phyloP scores from a whole-genome alignment of 1,140 invertebrate species.

The Pristionchus pacificus region DNA sequence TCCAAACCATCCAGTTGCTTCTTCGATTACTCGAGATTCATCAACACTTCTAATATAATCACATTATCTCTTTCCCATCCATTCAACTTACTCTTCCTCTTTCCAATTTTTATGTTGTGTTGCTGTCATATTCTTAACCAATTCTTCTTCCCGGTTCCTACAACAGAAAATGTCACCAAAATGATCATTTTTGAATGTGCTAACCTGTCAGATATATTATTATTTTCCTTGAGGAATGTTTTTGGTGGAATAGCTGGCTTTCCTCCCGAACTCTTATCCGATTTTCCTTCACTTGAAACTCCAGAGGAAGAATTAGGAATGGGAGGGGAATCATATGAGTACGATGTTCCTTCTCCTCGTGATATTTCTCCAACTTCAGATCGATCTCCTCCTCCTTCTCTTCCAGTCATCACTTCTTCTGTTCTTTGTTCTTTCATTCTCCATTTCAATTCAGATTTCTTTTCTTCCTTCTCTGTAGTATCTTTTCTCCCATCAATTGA shows the following conservation, averaged over 20 bases:
- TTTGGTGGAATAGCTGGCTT: not conserved
- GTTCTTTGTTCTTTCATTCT: slow-evolving; percentile 13
- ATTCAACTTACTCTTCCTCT: too few species aligned
- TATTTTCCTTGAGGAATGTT: not conserved
- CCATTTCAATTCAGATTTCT: too few species aligned
- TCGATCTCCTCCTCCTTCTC: slow-evolving; percentile 6
- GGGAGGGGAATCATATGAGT: not conserved
- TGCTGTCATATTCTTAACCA: too few species aligned
- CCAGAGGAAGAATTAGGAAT: not conserved
- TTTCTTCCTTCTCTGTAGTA: not conserved
- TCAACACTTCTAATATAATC: slow-evolving; percentile 35
- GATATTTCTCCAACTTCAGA: not conserved
- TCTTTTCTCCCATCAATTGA: not conserved
- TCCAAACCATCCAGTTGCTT: slow-evolving; percentile 71
- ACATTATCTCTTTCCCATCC: too few species aligned
- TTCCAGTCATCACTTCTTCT: slow-evolving; percentile 18
- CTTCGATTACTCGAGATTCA: slow-evolving; percentile 59
- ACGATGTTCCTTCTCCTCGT: too few species aligned
- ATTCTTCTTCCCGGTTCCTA: too few species aligned
- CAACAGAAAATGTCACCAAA: too few species aligned
- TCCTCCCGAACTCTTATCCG: not conserved
- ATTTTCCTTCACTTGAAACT: not conserved
- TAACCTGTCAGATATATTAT: not conserved
- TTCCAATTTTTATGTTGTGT: too few species aligned
- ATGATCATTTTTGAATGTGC: too few species aligned